Evolutionary conservation across 35 echinoderm and acorn worm species (phyloP), one percentile per base, ranked within the genome.

Genomic region (Diadema setosum): DNA sequence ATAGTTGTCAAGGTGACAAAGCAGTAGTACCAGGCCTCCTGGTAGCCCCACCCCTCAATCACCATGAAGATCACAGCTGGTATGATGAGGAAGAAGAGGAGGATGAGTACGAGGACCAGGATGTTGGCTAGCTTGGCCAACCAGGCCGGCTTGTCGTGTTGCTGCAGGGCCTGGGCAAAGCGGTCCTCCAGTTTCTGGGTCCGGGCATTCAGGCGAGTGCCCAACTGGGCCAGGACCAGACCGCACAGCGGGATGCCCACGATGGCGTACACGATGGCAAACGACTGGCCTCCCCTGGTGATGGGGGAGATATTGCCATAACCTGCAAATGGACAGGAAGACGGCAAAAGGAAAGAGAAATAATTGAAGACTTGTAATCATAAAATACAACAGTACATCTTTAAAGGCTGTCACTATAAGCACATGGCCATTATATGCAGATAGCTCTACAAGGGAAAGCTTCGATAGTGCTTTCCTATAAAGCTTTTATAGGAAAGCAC

Each of bases 191-290:
- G 27, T 23, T 84, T 61, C 74, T 85, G 73, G 63, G 87, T 49
- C 4, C 44, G 35, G 16, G 88, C 46, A 4, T 87, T 87, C 4
- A 99, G 29, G 45, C 83, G 88, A 3, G 91, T 63, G 12, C 85
- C 89, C 14, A 99, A 58, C 18, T 64, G 93, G 12, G 93, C 84
- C 48, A 99, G 80, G 27, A 99, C 58, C 36, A 99, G 81, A 57
- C 96, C 93, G 37, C 93, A 99, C 0, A 99, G 82, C 4, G 96
- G 96, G 17, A 99, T 95, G 5, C 96, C 96, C 39, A 99, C 92
- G 37, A 99, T 65, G 42, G 96, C 96, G 41, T 94, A 99, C 50
- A 90, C 16, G 25, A 99, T 90, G 64, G 87, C 89, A 56, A 99
- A 99, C 7, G 83, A 45, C 23, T 88, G 85, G 5, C 96, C 96